phyloP scores from a whole-genome alignment of 2,888 invertebrate species.

The Scaptomyza polygonia region DNA sequence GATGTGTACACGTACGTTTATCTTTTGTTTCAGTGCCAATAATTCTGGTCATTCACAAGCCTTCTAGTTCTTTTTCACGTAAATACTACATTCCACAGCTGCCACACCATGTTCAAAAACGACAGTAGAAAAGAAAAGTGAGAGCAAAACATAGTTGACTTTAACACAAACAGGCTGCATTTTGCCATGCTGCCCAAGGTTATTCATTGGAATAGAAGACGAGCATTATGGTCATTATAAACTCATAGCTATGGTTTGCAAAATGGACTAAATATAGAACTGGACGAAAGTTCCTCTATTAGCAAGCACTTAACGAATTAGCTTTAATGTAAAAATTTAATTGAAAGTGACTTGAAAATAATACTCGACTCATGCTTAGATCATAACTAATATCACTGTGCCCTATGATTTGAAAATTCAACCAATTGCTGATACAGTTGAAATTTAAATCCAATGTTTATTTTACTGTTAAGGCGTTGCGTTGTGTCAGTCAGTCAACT shows the following conservation, averaged over 20 bases:
- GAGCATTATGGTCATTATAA: slow-evolving; percentile 22
- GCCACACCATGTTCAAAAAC: slow-evolving; percentile 2
- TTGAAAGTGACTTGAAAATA: neutral
- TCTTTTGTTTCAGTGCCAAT: slow-evolving; percentile 12
- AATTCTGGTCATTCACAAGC: slow-evolving; percentile 22
- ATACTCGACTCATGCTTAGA: no score
- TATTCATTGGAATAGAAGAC: neutral
- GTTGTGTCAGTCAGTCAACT: no score
- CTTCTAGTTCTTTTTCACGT: neutral
- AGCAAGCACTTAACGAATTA: slow-evolving; percentile 19
- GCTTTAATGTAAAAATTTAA: neutral
- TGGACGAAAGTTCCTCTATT: slow-evolving; percentile 11
- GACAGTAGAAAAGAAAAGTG: no score
- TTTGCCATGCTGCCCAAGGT: slow-evolving; percentile 29
- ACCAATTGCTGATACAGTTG: no score
- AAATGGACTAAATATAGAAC: neutral
- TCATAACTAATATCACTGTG: no score
- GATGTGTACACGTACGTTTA: neutral
- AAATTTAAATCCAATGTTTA: no score
- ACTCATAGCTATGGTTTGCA: slow-evolving; percentile 21
- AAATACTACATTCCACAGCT: slow-evolving; percentile 11
- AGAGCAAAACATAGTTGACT: slow-evolving; percentile 18
- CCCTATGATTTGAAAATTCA: no score
- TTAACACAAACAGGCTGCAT: slow-evolving; percentile 16
- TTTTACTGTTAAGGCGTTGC: no score